Conservation (phyloP, 2,797 vertebrate genomes). For the Anolis apletophallus region DNA sequence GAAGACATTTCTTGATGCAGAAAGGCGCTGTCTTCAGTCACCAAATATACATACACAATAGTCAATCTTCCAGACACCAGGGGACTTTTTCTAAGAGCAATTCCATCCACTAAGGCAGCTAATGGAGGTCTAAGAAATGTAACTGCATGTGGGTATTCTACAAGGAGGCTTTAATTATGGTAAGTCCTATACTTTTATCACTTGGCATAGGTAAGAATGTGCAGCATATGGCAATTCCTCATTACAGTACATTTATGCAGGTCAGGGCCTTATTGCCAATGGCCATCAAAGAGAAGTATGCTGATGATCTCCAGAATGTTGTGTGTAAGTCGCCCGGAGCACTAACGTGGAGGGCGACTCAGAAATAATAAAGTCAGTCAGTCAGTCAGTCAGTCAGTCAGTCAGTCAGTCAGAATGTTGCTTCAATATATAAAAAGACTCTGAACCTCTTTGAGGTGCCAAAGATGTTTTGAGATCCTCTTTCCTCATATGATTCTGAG, state of each 20-base stretch:
- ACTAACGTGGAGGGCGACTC: too few relatives aligned
- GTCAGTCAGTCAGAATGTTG: too few relatives aligned
- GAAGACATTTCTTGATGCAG: conserved; percentile 39
- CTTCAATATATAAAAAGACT: not conserved
- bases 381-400: too few relatives aligned
- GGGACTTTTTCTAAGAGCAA: not conserved
- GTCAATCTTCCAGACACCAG: conserved; percentile 52
- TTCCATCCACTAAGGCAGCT: not conserved
- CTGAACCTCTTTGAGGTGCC: not conserved
- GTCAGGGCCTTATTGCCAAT: not conserved
- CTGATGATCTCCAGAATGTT: not conserved
- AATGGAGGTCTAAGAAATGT: not conserved
- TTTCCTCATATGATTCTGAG: not conserved
- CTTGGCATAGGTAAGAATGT: not conserved
- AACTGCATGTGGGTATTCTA: conserved; percentile 34
- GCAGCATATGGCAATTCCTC: not conserved
- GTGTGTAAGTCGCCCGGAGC: too few relatives aligned
- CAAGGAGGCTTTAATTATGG: not conserved
- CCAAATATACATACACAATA: conserved; percentile 1
- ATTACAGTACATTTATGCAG: not conserved
- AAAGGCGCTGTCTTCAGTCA: not conserved
- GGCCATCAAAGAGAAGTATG: not conserved
- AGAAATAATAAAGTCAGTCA: too few relatives aligned
- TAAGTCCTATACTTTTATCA: conserved; percentile 2
- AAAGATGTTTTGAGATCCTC: not conserved